A percentile compares a stretch with the other conserved stretches of the same genome.
Conservation (phyloP, 2,113 vertebrate species). For the Bagarius yarrelli region DNA sequence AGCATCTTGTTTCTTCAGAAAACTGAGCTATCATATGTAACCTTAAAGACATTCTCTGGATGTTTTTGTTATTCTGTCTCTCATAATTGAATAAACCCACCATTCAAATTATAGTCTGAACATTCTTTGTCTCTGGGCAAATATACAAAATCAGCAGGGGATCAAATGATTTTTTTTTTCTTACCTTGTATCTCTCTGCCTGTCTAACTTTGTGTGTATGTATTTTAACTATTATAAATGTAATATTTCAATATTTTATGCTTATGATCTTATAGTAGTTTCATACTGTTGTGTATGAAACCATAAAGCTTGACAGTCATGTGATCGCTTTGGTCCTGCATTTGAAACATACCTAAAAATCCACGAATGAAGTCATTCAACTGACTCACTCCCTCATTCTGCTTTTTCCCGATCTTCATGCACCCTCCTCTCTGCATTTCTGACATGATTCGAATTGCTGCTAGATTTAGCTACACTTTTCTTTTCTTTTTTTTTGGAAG, state of each 20-base stretch:
- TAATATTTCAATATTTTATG: not conserved
- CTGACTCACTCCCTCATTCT: conserved; percentile 48
- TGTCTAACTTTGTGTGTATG: not conserved
- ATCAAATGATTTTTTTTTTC: too few relatives aligned
- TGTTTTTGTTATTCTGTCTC: too few relatives aligned
- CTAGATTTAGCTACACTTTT: conserved; percentile 73
- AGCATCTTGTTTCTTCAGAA: too few relatives aligned
- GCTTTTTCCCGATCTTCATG: conserved; percentile 15
- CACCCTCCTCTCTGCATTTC: conserved; percentile 58
- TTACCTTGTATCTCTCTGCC: too few relatives aligned
- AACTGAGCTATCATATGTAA: too few relatives aligned
- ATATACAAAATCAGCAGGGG: too few relatives aligned
- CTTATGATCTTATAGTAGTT: not conserved
- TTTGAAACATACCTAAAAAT: conserved; percentile 4
- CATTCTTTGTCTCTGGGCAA: too few relatives aligned
- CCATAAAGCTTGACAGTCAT: not conserved
- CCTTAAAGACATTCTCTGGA: too few relatives aligned
- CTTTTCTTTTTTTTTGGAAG: conserved; percentile 56
- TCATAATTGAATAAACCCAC: too few relatives aligned
- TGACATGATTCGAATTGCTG: conserved; percentile 68
- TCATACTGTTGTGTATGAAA: not conserved
- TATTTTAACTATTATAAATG: not conserved
- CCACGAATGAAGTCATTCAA: conserved; percentile 26
- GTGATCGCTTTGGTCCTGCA: not conserved
- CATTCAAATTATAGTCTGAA: too few relatives aligned